Percentiles rank a stretch among this genome's conserved stretches.
These are phyloP conservation scores for Halictus quadricinctus DNA, from an alignment of 2,888 invertebrate genomes.

Conservation along the genomic window DNA sequence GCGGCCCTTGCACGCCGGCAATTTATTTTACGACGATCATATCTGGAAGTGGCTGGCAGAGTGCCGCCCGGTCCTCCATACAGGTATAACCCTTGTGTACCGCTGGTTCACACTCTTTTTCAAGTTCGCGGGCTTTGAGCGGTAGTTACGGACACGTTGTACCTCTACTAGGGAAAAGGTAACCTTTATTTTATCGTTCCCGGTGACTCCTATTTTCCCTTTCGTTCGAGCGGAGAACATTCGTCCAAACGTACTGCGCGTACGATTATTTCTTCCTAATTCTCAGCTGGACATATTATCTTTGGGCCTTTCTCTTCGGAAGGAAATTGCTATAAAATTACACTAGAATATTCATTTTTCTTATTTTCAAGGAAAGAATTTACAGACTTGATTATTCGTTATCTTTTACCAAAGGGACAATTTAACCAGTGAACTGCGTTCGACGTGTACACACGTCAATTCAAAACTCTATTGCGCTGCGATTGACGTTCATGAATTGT, in stretches of 20 bases:
- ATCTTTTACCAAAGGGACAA: too few relatives aligned
- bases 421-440: too few relatives aligned
- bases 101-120: conserved; percentile 54
- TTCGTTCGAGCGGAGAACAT: neutral
- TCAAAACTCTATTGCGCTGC: too few relatives aligned
- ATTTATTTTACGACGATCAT: conserved; percentile 78
- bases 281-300: neutral
- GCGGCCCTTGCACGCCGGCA: conserved; percentile 69
- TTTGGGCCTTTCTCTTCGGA: too few relatives aligned
- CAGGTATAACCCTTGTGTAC: conserved; percentile 43
- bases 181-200: neutral
- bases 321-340: too few relatives aligned
- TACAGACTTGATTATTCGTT: too few relatives aligned
- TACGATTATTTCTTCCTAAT: neutral
- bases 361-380: too few relatives aligned
- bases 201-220: neutral
- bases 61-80: conserved; percentile 61
- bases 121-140: conserved; percentile 26
- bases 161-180: neutral
- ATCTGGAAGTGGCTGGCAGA: conserved; percentile 73
- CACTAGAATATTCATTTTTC: too few relatives aligned
- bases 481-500: too few relatives aligned
- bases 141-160: neutral
- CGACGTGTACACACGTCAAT: too few relatives aligned
- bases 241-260: neutral